Evolutionary conservation across 2,113 vertebrate genomes (phyloP), one percentile per base, ranked within the genome.

Genomic region (Mungos mungo): DNA sequence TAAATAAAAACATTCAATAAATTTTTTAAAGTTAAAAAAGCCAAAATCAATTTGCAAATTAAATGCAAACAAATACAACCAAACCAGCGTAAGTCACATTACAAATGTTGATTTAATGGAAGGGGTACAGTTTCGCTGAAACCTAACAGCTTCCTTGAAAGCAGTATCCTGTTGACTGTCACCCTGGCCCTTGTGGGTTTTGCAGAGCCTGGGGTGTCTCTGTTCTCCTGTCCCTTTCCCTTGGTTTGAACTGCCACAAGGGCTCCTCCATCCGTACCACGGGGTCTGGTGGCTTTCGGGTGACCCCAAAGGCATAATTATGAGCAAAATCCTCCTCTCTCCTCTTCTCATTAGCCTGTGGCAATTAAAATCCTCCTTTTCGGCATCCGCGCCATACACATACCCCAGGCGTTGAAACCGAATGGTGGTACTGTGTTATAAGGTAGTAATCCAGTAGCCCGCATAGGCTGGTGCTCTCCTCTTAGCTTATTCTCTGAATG

Each of bases 1-100:
- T 50, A 50, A 50, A 50, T 50, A 50, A 50, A 50, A 50, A 50
- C 50, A 50, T 50, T 12, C 11, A 12, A 50, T 50, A 50, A 13
- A 50, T 50, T 50, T 50, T 50, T 12, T 13, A 50, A 50, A 13
- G 50, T 50, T 50, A 50, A 50, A 50, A 50, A 50, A 50, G 50
- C 72, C 60, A 72, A 31, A 95, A 65, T 96, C 65, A 76, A 2
- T 35, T 95, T 86, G 60, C 57, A 93, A 88, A 93, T 89, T 29
- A 82, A 93, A 89, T 86, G 52, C 47, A 88, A 90, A 90, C 60
- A 77, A 93, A 76, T 88, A 71, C 57, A 77, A 52, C 57, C 50
- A 65, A 50, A 52, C 31, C 45, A 38, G 6, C 38, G 25, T 50
- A 47, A 38, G 69, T 94, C 57, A 47, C 16, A 86, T 92, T n/a